Percentiles rank a stretch among this genome's conserved stretches.
Conservation (phyloP, 2,888 invertebrate genomes). For the Cheilosia pagana region DNA sequence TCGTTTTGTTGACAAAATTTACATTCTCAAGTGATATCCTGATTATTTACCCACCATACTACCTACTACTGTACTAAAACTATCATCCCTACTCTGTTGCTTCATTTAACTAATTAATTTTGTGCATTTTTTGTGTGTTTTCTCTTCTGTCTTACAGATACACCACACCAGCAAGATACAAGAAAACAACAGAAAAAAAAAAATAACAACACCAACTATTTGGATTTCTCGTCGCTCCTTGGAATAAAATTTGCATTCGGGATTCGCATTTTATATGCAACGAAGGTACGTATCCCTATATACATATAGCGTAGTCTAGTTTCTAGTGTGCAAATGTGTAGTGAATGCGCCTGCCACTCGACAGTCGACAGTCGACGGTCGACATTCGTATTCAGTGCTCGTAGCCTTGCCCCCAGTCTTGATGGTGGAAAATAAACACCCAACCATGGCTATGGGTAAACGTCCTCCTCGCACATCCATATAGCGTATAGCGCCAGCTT, state of each 20-base stretch:
- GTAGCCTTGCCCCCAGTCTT: conserved; percentile 45
- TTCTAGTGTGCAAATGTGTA: conserved; percentile 4
- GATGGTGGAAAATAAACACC: conserved; percentile 22
- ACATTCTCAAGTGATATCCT: conserved; percentile 69
- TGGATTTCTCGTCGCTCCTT: conserved; percentile 63
- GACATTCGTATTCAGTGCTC: conserved; percentile 54
- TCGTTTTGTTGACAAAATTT: conserved; percentile 49
- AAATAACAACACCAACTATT: conserved; percentile 23
- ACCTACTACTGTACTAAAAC: neutral
- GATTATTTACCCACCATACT: conserved; percentile 54
- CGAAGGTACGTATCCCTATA: conserved; percentile 61
- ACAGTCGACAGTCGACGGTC: conserved; percentile 12
- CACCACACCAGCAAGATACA: conserved; percentile 20
- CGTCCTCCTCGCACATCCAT: neutral
- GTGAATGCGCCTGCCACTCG: neutral
- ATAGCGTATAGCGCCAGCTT: neutral
- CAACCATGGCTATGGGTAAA: neutral
- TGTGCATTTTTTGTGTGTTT: conserved; percentile 42
- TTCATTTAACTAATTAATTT: conserved; percentile 75
- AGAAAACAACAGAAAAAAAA: neutral
- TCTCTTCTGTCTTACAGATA: conserved; percentile 60
- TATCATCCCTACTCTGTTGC: conserved; percentile 53
- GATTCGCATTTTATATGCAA: conserved; percentile 68
- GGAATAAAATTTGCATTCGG: conserved; percentile 73
- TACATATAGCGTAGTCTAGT: conserved; percentile 31